Base-by-base conservation (phyloP, 2,113 vertebrate genomes). In the Pollimyrus isidori region DNA sequence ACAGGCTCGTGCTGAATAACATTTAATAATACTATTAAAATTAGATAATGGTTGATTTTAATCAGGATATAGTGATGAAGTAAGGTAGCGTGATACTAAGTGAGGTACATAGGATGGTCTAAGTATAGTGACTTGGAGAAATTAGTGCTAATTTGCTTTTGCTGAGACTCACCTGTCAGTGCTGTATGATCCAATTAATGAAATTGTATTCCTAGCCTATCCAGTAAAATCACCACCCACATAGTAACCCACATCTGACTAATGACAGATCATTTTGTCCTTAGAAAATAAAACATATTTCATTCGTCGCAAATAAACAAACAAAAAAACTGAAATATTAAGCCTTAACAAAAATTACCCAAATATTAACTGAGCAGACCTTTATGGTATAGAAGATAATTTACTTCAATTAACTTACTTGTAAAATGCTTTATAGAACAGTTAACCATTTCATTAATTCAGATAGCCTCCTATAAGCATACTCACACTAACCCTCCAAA, bases 251-350 rank as follows among this genome's bases (percentile, higher is more conserved):
- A 92, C 89, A 65, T 92, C 89, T 93, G 91, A 92, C 93, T 91
- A 93, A 94, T 92, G 89, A 83, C 82, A 92, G 94, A 94, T 93
- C 93, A 94, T 92, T 93, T 93, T 92, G 92, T 94, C 90, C 93
- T 92, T 65, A 35, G 82, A 88, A 90, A 87, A 87, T 87, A 87
- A 89, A 92, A 93, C 86, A 56, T 92, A 88, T 88, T 93, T 87
- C 89, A 86, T 58, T 93, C 73, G n/a, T 91, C 87, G 19, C 45
- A 52, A 30, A 76, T 50, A 49, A 53, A 83, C 50, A 23, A 82
- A 82, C 35, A 82, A 82, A 80, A 21, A 35, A 50, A 7, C 19
- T 62, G 9, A 9, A 73, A 39, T 19, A n/a, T 73, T 69, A 3
- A 73, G 23, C 42, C 23, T 21, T 35, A 52, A 30, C 50, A 53